Evolutionary conservation across 2,888 invertebrate genomes (phyloP), one percentile per base, ranked within the genome.

Genomic region (Tetanocera ferruginea): DNA sequence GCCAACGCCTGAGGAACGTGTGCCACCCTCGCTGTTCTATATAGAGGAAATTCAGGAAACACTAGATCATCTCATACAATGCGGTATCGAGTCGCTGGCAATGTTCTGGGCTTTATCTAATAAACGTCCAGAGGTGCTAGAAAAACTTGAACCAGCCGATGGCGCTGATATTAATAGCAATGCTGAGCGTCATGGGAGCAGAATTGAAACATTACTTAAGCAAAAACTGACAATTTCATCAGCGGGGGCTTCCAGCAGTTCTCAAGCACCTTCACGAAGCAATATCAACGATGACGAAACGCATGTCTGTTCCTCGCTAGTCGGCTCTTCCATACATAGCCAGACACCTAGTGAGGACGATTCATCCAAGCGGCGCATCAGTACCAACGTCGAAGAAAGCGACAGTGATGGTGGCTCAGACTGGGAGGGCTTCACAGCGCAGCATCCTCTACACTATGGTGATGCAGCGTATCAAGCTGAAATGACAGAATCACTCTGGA

Each of bases 41-140:
- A 95, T 97, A 0, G 96, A 97, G 90, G 97, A 97, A 89, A 97
- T 95, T 72, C 95, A 96, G 88, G 95, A 96, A 80, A 97, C 97
- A 2, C 88, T 97, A 3, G 93, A 94, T 71, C 93, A 95, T 81
- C 90, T 96, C 0, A 93, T 94, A 83, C 94, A 94, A 81, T 93
- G 95, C 17, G 95, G 95, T 4, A 91, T 96, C 25, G 92, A 95
- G 79, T 93, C 93, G 81, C 90, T 95, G 72, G 92, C 95, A 11
- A 92, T 92, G 57, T 88, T 88, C 74, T 94, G 94, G 93, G 91
- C 94, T 79, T 87, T 91, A 0, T 92, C 93, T 0, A 94, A 94
- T 86, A 92, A 93, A 0, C 92, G 93, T 28, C 93, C 94, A 0
- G 87, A 87, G 43, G 83, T 87, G 8, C 72, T 87, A 25, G 84